Conservation (phyloP, 2,888 invertebrate genomes). For the Xestia xanthographa region DNA sequence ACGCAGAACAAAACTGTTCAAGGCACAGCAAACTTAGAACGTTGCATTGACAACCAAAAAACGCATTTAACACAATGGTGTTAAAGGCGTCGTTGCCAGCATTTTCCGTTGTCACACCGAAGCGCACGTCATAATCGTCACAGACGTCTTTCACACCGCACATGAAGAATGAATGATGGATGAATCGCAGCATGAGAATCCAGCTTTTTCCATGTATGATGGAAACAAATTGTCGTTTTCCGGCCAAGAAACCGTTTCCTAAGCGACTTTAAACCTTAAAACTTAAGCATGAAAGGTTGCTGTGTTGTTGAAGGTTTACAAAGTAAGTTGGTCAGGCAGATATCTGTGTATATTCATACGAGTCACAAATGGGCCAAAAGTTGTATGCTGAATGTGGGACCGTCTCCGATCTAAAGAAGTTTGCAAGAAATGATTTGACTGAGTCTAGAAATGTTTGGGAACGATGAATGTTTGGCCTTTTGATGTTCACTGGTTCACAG, state of each 20-base stretch:
- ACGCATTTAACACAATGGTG: conserved; percentile 72
- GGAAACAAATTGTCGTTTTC: conserved; percentile 66
- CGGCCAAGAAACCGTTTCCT: conserved; percentile 33
- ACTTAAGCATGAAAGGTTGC: conserved; percentile 1
- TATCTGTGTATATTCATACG: conserved; percentile 82
- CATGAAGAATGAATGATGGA: conserved; percentile 87
- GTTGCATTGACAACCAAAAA: conserved; percentile 75
- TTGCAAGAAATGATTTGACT: conserved; percentile 52
- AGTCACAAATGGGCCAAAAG: conserved; percentile 86
- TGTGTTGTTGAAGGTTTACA: conserved; percentile 9
- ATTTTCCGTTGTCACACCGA: conserved; percentile 72
- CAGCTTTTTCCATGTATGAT: conserved; percentile 82
- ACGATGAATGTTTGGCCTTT: conserved; percentile 5
- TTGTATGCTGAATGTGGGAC: conserved; percentile 81
- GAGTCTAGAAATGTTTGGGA: conserved; percentile 23
- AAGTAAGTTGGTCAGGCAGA: conserved; percentile 69
- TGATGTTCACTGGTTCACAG: neutral
- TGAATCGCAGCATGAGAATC: conserved; percentile 83
- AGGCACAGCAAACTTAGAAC: conserved; percentile 75
- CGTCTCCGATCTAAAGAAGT: conserved; percentile 65
- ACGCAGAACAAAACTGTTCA: conserved; percentile 68
- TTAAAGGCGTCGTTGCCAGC: conserved; percentile 69
- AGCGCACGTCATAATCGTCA: conserved; percentile 85
- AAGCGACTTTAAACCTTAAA: conserved; percentile 67
- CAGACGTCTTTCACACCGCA: conserved; percentile 86